phyloP scores from a whole-genome alignment of 2,113 vertebrate species.

The Psophia crepitans region DNA sequence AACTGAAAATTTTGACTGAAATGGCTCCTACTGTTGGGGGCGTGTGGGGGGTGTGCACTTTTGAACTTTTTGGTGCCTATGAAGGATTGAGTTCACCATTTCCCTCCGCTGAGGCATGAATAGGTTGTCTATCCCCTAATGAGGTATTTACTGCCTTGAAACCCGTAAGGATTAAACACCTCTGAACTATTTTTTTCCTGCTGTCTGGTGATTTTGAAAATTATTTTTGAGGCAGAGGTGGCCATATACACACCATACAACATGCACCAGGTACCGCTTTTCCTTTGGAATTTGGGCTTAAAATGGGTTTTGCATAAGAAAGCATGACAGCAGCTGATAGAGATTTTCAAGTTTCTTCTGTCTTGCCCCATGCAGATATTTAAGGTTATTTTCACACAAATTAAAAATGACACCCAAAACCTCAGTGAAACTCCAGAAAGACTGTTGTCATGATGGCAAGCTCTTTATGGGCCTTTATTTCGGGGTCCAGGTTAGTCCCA shows the following conservation, averaged over 20 bases:
- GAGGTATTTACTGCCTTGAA: not conserved
- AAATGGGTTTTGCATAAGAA: not conserved
- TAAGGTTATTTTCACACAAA: not conserved
- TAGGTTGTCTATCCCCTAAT: not conserved
- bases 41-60: not conserved
- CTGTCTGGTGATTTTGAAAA: not conserved
- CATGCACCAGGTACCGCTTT: fast-evolving
- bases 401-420: not conserved
- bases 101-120: not conserved
- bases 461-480: not conserved
- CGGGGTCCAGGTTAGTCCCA: not conserved
- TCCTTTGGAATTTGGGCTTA: not conserved
- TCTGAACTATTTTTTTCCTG: not conserved
- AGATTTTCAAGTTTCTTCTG: not conserved
- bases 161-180: not conserved
- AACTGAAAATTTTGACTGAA: not conserved
- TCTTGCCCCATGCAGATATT: not conserved
- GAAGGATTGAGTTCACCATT: not conserved
- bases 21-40: not conserved
- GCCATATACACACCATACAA: not conserved
- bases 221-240: not conserved
- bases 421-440: not conserved
- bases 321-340: not conserved
- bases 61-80: not conserved
- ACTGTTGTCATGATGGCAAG: fast-evolving